Base-by-base conservation (phyloP, 2,888 invertebrate genomes). In the Patella depressa region DNA sequence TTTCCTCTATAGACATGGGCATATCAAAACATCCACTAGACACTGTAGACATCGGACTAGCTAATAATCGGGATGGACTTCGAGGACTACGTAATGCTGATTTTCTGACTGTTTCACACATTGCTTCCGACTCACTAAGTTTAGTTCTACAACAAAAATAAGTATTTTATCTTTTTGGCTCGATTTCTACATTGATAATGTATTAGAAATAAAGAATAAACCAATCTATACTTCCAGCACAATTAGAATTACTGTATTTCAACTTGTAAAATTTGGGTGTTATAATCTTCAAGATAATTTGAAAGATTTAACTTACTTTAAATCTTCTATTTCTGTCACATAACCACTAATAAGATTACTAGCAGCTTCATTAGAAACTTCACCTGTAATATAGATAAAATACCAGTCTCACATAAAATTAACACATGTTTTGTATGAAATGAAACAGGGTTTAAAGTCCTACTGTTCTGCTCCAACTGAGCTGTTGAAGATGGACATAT, bases 311-410 rank as follows among this genome's bases (percentile, higher is more conserved):
- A 75, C 81, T 79, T 83, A 92, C 88, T 96, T 94, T 14, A 98
- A 92, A 84, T 97, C 96, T 92, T 98, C 98, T 86, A 98, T 96
- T 93, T 98, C 98, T 88, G 94, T 94, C 74, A 98, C 93, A 91
- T 98, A 98, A 0, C 95, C 95, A 90, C 96, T 95, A 24, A 97
- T 94, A 90, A 96, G 93, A 84, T 94, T 86, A 34, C 84, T 83
- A 53, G 90, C 87, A 76, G 90, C 88, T 70, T 89, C 89, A 83
- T 86, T 86, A 54, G 80, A 80, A 9, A 83, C 80, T 77, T 89
- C 88, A 72, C 86, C 86, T 81, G 85, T 73, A 79, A 78, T 34
- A 54, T 14, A 76, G 2, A 76, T 72, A 80, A 82, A 78, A 55
- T 12, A 15, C 29, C 45, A 59, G 24, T 72, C 19, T 24, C 34